Percentiles rank a stretch among this genome's conserved stretches.
These are phyloP conservation scores for Drosophila subsilvestris DNA, from an alignment of 2,888 invertebrate species.

Conservation along the genomic window DNA sequence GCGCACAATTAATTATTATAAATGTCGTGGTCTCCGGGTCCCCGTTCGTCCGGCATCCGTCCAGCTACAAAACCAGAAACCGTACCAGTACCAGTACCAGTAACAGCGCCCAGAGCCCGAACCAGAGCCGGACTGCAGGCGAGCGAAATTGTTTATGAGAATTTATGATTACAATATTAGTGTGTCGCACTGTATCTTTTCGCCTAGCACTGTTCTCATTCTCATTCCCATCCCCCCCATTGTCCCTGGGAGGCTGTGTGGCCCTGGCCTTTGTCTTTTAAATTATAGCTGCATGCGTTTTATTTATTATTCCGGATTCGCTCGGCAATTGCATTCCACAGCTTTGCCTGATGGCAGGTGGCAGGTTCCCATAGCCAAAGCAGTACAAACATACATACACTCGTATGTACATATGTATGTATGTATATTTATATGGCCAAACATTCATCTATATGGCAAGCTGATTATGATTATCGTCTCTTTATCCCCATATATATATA, in stretches of 20 bases:
- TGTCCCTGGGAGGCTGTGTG: slow-evolving; percentile 4
- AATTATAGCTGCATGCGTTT: slow-evolving; percentile 55
- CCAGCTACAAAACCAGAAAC: no score
- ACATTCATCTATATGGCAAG: slow-evolving; percentile 16
- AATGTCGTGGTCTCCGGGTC: slow-evolving; percentile 77
- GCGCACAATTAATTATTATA: slow-evolving; percentile 83
- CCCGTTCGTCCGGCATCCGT: slow-evolving; percentile 21
- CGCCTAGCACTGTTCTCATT: background rate
- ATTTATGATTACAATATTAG: slow-evolving; percentile 80
- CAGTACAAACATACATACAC: background rate
- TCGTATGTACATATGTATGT: no score
- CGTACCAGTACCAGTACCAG: no score
- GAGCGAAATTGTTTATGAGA: slow-evolving; percentile 78
- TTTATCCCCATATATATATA: slow-evolving; percentile 31
- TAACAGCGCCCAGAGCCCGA: background rate
- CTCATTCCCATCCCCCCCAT: background rate
- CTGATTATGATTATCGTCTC: slow-evolving; percentile 66
- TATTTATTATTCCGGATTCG: slow-evolving; percentile 55
- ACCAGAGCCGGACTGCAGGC: slow-evolving; percentile 50
- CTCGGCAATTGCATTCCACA: slow-evolving; percentile 52
- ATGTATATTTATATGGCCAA: background rate
- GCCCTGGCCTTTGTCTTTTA: slow-evolving; percentile 60
- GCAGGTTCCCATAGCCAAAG: slow-evolving; percentile 1
- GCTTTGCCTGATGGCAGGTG: slow-evolving; percentile 40
- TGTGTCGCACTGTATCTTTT: slow-evolving; percentile 76